Base-by-base conservation (phyloP, 2,888 invertebrate genomes). In the Archips crataeganus region DNA sequence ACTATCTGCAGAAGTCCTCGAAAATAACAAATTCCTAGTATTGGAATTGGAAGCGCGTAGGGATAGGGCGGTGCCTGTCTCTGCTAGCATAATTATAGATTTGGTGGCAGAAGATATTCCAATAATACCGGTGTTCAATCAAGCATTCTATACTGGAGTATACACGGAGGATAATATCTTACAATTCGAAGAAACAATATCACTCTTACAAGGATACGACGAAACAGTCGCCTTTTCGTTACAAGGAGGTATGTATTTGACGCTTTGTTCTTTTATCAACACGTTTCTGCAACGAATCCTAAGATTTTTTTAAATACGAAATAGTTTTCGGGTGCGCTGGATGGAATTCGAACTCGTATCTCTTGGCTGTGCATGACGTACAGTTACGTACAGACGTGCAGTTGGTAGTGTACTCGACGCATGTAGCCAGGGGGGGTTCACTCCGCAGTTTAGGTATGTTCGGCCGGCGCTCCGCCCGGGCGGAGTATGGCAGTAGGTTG, bases 11-110 rank as follows among this genome's bases (percentile, higher is more conserved):
- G 85, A 86, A 70, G 75, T 84, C 10, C 61, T 84, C 36, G 76
- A 80, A 67, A 77, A 78, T 57, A 79, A 82, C 34, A 78, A 81
- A 51, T 87, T 87, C 74, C 80, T 93, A 76, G 76, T 87, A n/a
- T 77, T 93, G 39, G 85, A 89, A 75, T 72, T 93, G 23, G 83
- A 86, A 80, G 92, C 91, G 51, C 79, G 77, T 23, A 83, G 87
- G 77, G 80, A 82, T 49, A 81, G 85, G 75, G 89, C 90, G 0
- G 79, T 88, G n/a, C 74, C 90, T 13, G 85, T 77, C 39, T 79
- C 80, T 66, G 77, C 89, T 2, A 84, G 80, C 51, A 70, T 90
- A 36, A 75, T 91, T 42, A 80, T 91, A 49, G 82, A 86, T 62
- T 75, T 90, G 57, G 73, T 85, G 45, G 79, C 75, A 70, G 79